Percentiles rank a stretch among this genome's conserved stretches.
These are phyloP conservation scores for Platalea minor DNA, from an alignment of 2,797 vertebrate genomes.

Conservation along the genomic window DNA sequence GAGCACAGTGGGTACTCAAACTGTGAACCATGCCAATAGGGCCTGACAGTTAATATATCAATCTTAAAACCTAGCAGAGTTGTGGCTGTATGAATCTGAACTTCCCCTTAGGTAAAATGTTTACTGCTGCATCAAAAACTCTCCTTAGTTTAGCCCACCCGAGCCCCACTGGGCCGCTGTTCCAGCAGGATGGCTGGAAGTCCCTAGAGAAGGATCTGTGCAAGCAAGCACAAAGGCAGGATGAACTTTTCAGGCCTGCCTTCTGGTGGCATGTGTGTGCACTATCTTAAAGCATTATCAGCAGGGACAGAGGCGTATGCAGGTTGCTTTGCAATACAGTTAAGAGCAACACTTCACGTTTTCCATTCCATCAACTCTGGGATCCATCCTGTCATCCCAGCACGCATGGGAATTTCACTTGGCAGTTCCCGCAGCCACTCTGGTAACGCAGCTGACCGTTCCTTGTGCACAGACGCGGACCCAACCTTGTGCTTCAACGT, in stretches of 20 bases:
- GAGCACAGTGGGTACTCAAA: neutral
- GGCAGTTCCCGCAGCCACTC: neutral
- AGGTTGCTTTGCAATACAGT: neutral
- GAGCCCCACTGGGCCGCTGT: rapidly evolving
- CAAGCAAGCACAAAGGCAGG: neutral
- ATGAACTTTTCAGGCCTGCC: neutral
- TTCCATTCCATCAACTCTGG: neutral
- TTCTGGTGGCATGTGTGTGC: rapidly evolving
- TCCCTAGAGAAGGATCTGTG: rapidly evolving
- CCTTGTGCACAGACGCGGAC: neutral
- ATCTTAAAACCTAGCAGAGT: neutral
- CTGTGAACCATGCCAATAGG: neutral
- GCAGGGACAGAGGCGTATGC: rapidly evolving
- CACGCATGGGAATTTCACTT: rapidly evolving
- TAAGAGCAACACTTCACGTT: neutral
- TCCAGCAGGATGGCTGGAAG: neutral
- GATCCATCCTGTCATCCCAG: neutral
- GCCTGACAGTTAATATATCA: neutral
- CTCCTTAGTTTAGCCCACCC: neutral
- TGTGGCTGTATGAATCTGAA: neutral
- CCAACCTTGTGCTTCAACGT: neutral
- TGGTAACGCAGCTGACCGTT: rapidly evolving
- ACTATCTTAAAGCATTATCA: neutral
- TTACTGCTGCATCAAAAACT: neutral
- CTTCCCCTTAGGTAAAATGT: neutral